phyloP scores from a whole-genome alignment of 1,140 invertebrate genomes.

The Zaprionus capensis region DNA sequence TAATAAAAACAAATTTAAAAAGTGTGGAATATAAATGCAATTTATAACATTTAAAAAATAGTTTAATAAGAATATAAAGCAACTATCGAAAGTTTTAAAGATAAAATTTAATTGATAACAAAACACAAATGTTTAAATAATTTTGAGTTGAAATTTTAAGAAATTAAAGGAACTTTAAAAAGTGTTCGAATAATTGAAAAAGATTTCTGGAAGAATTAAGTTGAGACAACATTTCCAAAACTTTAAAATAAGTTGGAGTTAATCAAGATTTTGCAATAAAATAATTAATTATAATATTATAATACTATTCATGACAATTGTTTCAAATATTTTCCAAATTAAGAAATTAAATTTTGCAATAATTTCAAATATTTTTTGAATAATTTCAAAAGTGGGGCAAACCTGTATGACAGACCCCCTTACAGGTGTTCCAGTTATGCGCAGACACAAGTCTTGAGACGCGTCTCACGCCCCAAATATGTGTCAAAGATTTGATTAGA shows the following conservation, averaged over 20 bases:
- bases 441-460: conserved; percentile 10
- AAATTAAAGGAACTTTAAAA: no score
- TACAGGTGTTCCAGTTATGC: conserved; percentile 51
- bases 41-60: neutral
- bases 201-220: no score
- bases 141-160: no score
- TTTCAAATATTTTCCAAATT: no score
- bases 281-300: no score
- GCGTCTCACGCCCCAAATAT: conserved; percentile 43
- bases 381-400: neutral
- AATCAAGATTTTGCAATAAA: no score
- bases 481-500: conserved; percentile 58
- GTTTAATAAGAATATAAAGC: neutral
- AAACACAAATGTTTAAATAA: no score
- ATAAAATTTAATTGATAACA: neutral
- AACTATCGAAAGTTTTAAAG: neutral
- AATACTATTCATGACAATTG: no score
- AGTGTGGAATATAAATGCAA: neutral
- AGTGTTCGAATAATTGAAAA: neutral
- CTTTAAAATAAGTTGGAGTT: no score
- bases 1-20: neutral
- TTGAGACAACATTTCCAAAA: no score
- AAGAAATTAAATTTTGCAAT: neutral
- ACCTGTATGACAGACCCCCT: neutral
- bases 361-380: neutral